These are phyloP conservation scores for Myotis lucifugus DNA, from an alignment of 2,113 vertebrate species.

Conservation along the genomic window DNA sequence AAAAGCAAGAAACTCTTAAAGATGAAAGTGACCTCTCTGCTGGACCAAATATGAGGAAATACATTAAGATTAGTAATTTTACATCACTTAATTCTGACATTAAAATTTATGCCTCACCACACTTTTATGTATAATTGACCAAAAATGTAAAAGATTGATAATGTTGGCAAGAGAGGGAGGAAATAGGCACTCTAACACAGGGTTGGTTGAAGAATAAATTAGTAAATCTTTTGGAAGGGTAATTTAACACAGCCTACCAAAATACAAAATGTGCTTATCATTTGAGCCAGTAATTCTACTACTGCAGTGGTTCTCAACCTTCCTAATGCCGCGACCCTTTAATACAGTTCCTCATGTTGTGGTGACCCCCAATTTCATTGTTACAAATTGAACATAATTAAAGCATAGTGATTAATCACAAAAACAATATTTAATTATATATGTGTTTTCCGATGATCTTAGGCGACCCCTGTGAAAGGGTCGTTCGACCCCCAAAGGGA, in stretches of 20 bases:
- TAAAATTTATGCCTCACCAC: not conserved
- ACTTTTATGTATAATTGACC: not conserved
- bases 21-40: not conserved
- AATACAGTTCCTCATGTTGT: no score
- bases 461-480: no score
- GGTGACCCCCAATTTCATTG: no score
- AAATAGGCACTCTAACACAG: not conserved
- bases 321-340: no score
- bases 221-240: not conserved
- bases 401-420: no score
- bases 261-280: not conserved
- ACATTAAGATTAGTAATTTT: not conserved
- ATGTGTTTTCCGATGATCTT: no score
- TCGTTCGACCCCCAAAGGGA: no score
- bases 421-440: no score
- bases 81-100: constrained; percentile 16
- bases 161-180: not conserved
- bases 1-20: constrained; percentile 7
- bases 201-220: not conserved
- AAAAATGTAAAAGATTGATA: not conserved
- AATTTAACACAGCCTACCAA: not conserved
- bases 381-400: no score
- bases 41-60: not conserved
- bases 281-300: not conserved
- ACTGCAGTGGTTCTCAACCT: no score